These are phyloP conservation scores for Andrena chrysosceles DNA, from an alignment of 2,888 invertebrate species.

Conservation along the genomic window DNA sequence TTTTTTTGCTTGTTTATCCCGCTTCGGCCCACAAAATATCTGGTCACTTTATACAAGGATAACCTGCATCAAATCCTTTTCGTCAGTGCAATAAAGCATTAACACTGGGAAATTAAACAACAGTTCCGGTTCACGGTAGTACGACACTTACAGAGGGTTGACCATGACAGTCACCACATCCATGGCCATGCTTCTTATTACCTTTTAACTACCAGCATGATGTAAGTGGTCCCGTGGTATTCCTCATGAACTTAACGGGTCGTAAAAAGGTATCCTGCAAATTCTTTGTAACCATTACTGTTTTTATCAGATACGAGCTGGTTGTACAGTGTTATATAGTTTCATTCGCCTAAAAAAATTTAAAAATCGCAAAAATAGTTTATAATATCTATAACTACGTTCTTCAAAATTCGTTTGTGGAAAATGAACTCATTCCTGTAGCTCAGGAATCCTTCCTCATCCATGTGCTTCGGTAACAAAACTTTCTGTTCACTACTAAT, in stretches of 20 bases:
- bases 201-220: conserved; percentile 19
- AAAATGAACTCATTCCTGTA: too few species aligned
- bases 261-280: neutral
- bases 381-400: too few species aligned
- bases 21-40: too few species aligned
- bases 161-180: conserved; percentile 68
- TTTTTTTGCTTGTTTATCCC: too few species aligned
- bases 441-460: too few species aligned
- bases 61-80: neutral
- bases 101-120: neutral
- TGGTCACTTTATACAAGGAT: too few species aligned
- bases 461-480: too few species aligned
- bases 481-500: too few species aligned
- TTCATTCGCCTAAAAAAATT: neutral
- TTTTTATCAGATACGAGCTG: neutral
- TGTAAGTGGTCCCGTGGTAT: conserved; percentile 45
- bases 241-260: neutral
- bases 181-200: conserved; percentile 61
- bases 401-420: too few species aligned
- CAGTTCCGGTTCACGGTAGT: conserved; percentile 17
- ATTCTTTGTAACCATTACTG: neutral
- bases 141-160: conserved; percentile 32
- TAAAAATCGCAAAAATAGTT: too few species aligned
- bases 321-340: neutral
- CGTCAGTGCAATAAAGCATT: neutral